Evolutionary conservation across 2,113 vertebrate species (phyloP), one percentile per base, ranked within the genome.

Genomic region (Gadus macrocephalus): DNA sequence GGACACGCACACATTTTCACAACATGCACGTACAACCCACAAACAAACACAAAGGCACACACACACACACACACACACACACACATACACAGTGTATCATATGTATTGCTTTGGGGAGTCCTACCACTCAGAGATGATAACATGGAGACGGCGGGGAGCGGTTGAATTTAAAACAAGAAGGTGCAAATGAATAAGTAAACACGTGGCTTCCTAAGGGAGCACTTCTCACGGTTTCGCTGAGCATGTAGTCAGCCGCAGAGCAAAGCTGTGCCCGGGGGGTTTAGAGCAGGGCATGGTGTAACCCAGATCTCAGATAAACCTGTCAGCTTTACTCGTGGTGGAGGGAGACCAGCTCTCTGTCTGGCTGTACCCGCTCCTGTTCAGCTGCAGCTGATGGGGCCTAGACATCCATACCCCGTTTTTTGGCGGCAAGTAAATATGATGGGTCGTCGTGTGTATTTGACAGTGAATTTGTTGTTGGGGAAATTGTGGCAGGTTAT

Each of bases 131-230:
- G 83, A 78, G 42, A 49, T 49, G 42, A 49, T 2, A 49, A 49
- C 42, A 49, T 49, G 8, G 42, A 49, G 42, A 49, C 8, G 42
- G 6, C 42, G 42, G 31, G 83, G n/a, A n/a, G 81, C 74, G 77
- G 84, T 78, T 81, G 81, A 89, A 88, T 89, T 86, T 89, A 73
- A 85, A 85, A 85, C 85, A 83, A 79, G 84, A 86, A 90, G 86
- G 89, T 87, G 88, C 84, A 88, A 89, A 91, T 92, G 81, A 92
- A 90, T 92, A 92, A 92, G 86, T 90, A 90, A 92, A 87, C 81
- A 89, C 56, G 76, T 9, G 56, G 79, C 77, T 86, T 88, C 85
- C 87, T 89, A 78, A 78, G 89, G 90, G 89, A 88, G 85, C 82
- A 70, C 78, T 84, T 88, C 83, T 88, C 88, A 87, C 86, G 79